Base-by-base conservation (phyloP, 2,113 vertebrate species). In the Pyxicephalus adspersus region DNA sequence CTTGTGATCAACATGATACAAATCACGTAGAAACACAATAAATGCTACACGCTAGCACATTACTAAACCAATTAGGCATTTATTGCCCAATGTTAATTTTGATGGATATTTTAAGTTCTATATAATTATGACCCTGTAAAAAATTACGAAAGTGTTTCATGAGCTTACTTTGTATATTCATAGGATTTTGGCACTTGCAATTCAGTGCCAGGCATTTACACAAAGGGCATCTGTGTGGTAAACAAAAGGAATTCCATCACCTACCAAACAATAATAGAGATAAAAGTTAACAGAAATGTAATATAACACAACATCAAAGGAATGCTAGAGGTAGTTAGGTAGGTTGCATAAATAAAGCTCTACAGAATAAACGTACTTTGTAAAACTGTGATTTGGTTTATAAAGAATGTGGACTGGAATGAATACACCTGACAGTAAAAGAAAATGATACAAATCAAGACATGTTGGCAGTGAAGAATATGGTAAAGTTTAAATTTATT, bases 271-370 rank as follows among this genome's bases (percentile, higher is more conserved):
- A 78, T 78, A 78, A 55, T 55, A 68, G 16, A 58, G 29, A 18
- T 45, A 45, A 54, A 67, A 58, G 64, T 66, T 68, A 68, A 38
- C 51, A 66, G 64, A 64, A 78, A 68, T 26, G 64, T 68, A 68
- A 78, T 31, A 65, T 51, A 76, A 64, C 6, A 78, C n/a, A 76
- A 61, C 76, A 68, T 78, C 76, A 78, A 68, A 78, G 52, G 29
- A 34, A 38, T 50, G 58, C 52, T 25, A 54, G 28, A 78, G 29
- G 54, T 64, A 68, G 31, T 29, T 52, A 52, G 17, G 65, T 58
- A 54, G 34, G 54, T 28, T 34, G 34, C 45, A 64, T 15, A 78
- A 65, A 22, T 68, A 55, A 38, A 78, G 51, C 63, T 77, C 25
- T 66, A 55, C 57, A 65, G 22, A 58, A 78, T 51, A 38, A 34